These are phyloP conservation scores for Gymnopithys bicolor DNA, from an alignment of 2,797 vertebrate genomes.

Conservation along the genomic window DNA sequence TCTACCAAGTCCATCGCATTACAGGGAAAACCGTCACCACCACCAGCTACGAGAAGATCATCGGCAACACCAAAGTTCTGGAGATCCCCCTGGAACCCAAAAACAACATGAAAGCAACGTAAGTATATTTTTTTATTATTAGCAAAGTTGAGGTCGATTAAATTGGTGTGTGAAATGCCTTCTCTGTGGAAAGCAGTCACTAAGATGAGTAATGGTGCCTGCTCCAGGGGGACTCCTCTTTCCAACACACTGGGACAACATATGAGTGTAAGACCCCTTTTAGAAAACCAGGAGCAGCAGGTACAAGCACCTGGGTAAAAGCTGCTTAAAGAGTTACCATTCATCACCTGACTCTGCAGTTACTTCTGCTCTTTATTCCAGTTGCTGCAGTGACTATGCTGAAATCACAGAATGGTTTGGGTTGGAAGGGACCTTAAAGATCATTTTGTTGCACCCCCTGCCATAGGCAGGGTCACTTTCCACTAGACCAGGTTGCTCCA, in stretches of 20 bases:
- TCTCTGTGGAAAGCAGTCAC: not conserved
- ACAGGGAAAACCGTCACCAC: conserved; percentile 98
- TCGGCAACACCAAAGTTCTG: conserved; percentile 93
- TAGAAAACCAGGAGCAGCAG: not conserved
- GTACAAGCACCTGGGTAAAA: not conserved
- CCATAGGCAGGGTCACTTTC: not conserved
- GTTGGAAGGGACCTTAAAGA: not conserved
- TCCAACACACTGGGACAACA: not conserved
- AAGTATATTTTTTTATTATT: conserved; percentile 65
- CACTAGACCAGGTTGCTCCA: not conserved
- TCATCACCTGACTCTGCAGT: not conserved
- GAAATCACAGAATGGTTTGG: not conserved
- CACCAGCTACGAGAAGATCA: conserved; percentile 94
- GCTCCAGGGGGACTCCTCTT: not conserved
- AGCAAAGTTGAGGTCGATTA: not conserved
- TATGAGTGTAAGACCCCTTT: not conserved
- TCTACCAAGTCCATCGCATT: conserved; percentile 98
- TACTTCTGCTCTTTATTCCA: not conserved
- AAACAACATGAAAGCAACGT: conserved; percentile 99
- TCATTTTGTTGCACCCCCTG: not conserved
- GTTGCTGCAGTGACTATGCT: not conserved
- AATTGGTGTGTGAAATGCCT: not conserved
- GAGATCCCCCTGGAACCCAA: conserved; percentile 97
- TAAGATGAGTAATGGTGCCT: not conserved
- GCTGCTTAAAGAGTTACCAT: not conserved